These are phyloP conservation scores for Mobula birostris DNA, from an alignment of 2,113 vertebrate genomes.

Conservation along the genomic window DNA sequence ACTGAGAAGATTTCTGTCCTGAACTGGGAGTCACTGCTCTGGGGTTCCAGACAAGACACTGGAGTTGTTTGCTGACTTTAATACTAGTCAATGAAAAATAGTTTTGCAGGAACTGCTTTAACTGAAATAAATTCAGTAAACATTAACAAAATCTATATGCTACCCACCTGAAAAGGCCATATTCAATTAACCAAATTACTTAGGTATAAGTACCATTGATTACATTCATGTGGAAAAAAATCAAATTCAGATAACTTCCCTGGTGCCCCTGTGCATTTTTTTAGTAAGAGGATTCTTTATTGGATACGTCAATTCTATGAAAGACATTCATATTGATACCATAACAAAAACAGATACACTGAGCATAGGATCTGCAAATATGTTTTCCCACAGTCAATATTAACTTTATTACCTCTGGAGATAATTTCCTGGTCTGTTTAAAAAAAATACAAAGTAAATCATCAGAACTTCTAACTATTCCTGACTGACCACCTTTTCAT, in stretches of 20 bases:
- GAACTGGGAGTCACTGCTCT: neutral
- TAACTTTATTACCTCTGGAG: neutral
- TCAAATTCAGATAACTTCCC: neutral
- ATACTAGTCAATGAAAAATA: neutral
- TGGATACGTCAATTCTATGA: neutral
- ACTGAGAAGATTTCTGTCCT: neutral
- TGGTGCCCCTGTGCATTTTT: neutral
- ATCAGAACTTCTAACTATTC: neutral
- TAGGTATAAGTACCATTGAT: neutral
- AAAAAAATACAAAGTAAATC: neutral
- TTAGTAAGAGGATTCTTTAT: neutral
- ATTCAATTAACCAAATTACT: neutral
- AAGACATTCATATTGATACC: neutral
- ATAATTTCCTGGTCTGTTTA: neutral
- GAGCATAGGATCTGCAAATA: neutral
- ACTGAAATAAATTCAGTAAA: neutral
- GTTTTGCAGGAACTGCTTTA: neutral
- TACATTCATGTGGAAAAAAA: neutral
- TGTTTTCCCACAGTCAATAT: neutral
- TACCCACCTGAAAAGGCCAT: neutral
- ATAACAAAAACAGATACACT: neutral
- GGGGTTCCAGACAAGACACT: neutral
- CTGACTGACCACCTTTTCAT: neutral
- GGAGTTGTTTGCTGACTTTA: neutral
- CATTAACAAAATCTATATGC: neutral